Evolutionary conservation across 1,140 invertebrate genomes (phyloP).

Genomic region (Chrysoperla carnea): DNA sequence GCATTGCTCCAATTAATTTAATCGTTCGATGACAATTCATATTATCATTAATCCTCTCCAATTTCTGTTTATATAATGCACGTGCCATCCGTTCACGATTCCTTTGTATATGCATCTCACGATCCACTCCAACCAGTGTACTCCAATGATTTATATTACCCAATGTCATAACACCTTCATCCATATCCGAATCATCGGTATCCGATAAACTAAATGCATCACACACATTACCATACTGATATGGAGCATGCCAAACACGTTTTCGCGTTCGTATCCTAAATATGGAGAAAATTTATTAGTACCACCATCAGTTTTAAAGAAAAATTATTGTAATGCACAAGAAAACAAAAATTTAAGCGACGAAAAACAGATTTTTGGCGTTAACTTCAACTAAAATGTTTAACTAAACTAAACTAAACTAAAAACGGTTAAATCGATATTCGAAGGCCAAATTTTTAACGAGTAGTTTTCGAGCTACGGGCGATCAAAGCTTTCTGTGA

Average conservation of each 20-base stretch:
- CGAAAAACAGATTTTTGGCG: not conserved
- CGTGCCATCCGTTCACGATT: not conserved
- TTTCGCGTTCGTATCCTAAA: not conserved
- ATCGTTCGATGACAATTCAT: no score
- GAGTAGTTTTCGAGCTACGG: no score
- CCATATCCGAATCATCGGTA: not conserved
- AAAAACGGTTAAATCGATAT: conserved; percentile 1
- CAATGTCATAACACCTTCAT: not conserved
- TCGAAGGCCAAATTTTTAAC: no score
- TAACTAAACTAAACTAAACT: not conserved
- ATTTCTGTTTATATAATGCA: not conserved
- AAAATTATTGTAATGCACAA: not conserved
- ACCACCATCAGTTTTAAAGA: not conserved
- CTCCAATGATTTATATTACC: not conserved
- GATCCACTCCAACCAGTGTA: not conserved
- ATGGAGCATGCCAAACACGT: not conserved
- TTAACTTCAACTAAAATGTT: not conserved
- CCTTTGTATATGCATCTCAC: not conserved
- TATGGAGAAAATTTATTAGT: not conserved
- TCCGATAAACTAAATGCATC: not conserved
- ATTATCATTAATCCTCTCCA: not conserved
- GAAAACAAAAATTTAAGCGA: not conserved
- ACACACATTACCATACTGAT: not conserved
- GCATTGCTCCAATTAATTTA: no score
- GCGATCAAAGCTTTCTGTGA: no score